Base-by-base conservation (phyloP, 2,797 vertebrate genomes). In the Cossypha dichroa region DNA sequence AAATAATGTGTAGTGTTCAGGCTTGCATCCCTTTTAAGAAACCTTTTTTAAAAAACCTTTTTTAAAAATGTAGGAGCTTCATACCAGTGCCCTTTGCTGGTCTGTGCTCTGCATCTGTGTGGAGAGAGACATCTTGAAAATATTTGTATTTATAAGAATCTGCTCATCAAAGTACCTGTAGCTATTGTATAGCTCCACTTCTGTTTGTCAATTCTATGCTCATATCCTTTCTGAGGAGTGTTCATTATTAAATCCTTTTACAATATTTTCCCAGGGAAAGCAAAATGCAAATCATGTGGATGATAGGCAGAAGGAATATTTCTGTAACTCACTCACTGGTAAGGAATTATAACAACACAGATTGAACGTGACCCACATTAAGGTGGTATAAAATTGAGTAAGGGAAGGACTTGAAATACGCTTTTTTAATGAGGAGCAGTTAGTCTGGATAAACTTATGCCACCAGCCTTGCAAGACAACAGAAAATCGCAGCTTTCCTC, bases 151-250 rank as follows among this genome's bases (percentile, higher is more conserved):
- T 60, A 4, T 45, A 49, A 43, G 59, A 59, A 40, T 33, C n/a
- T 33, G 22, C 1, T 2, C 52, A 43, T 54, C 45, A 34, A 49
- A 38, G 14, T 48, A 20, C 18, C 40, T 40, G 29, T 26, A 51
- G 13, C 13, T 67, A 11, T 34, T 54, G 43, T 56, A 21, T 67
- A 73, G 20, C 54, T 56, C 5, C 0, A 10, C 29, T 69, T 63
- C 40, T 78, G 9, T 33, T 49, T 64, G 45, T 63, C 49, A n/a
- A 0, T 41, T 66, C 51, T 59, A 0, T 5, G 0, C 45, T 77
- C 41, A 0, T 28, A 23, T 19, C 51, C 54, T n/a, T 74, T 33
- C 38, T 41, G 70, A 58, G 29, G 18, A 19, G 1, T 52, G 29
- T 45, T 75, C 41, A 25, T 55, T 45, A 14, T 41, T 34, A 10